Evolutionary conservation across 30 jellyfish, hydroid and myxozoan genomes (phyloP).

Genomic region (Clytia hemisphaerica): DNA sequence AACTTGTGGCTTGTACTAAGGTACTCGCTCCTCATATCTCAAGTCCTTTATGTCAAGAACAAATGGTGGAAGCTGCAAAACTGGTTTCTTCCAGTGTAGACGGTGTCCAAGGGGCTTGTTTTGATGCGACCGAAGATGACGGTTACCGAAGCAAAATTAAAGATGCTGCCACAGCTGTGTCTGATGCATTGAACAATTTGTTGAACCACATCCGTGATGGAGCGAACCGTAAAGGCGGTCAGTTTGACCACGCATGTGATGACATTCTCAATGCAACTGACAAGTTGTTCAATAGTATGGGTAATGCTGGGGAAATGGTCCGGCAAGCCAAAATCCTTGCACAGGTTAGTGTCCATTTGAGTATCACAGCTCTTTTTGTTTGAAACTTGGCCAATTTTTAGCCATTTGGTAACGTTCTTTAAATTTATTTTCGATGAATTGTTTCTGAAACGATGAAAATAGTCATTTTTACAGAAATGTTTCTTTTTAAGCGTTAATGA

Average conservation of each 20-base stretch:
- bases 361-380: background rate
- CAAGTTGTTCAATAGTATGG: conserved; percentile 88
- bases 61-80: conserved; percentile 92
- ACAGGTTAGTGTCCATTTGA: conserved; percentile 44
- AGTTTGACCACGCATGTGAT: conserved; percentile 87
- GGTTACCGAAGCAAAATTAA: conserved; percentile 45
- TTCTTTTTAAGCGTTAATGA: too few relatives aligned
- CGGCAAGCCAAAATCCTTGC: conserved; percentile 92
- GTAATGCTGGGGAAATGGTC: conserved; percentile 97
- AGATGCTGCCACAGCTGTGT: conserved; percentile 82
- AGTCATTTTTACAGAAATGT: background rate
- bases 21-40: conserved; percentile 91
- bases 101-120: conserved; percentile 73
- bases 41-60: conserved; percentile 97
- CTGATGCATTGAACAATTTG: conserved; percentile 87
- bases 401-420: too few relatives aligned
- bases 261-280: conserved; percentile 93
- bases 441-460: background rate
- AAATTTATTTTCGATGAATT: background rate
- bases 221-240: conserved; percentile 68
- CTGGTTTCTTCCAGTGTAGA: conserved; percentile 92
- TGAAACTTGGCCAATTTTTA: background rate
- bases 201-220: conserved; percentile 87
- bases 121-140: conserved; percentile 67
- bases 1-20: conserved; percentile 88